phyloP scores from a whole-genome alignment of 2,797 vertebrate genomes.

The Pangasius krempfi region DNA sequence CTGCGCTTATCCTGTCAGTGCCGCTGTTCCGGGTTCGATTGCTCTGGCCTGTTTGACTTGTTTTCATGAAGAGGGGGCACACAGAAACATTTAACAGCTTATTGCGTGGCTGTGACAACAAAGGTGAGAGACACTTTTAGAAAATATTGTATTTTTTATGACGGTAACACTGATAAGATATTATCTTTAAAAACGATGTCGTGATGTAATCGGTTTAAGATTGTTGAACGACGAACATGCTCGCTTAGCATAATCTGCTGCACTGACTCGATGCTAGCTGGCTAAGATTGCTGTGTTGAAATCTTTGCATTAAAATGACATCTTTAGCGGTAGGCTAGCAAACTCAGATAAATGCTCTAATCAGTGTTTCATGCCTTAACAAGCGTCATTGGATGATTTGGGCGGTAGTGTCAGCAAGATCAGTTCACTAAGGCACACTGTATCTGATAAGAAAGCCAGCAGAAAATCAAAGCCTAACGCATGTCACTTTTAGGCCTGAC shows the following conservation, averaged over 20 bases:
- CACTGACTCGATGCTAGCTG: conserved; percentile 17
- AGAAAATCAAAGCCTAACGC: neutral
- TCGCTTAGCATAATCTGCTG: conserved; percentile 11
- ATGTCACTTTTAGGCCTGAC: conserved; percentile 30
- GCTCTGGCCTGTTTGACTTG: conserved; percentile 59
- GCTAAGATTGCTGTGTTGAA: neutral
- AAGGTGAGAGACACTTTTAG: conserved; percentile 61
- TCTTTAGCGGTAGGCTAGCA: neutral
- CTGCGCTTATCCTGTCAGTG: conserved; percentile 43
- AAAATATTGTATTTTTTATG: neutral
- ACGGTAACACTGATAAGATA: neutral
- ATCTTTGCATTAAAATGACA: conserved; percentile 1
- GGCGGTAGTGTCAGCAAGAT: neutral
- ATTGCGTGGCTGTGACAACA: conserved; percentile 58
- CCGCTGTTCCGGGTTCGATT: conserved; percentile 49
- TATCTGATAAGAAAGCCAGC: neutral
- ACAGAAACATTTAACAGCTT: conserved; percentile 30
- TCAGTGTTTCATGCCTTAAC: neutral
- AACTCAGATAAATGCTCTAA: neutral
- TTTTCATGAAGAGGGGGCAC: conserved; percentile 69
- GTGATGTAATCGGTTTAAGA: neutral
- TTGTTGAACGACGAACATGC: neutral
- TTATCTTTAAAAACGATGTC: neutral
- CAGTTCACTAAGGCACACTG: neutral
- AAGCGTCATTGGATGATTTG: neutral